Evolutionary conservation across 2,113 vertebrate genomes (phyloP), one percentile per base, ranked within the genome.

Genomic region (Pelecanoides urinatrix): DNA sequence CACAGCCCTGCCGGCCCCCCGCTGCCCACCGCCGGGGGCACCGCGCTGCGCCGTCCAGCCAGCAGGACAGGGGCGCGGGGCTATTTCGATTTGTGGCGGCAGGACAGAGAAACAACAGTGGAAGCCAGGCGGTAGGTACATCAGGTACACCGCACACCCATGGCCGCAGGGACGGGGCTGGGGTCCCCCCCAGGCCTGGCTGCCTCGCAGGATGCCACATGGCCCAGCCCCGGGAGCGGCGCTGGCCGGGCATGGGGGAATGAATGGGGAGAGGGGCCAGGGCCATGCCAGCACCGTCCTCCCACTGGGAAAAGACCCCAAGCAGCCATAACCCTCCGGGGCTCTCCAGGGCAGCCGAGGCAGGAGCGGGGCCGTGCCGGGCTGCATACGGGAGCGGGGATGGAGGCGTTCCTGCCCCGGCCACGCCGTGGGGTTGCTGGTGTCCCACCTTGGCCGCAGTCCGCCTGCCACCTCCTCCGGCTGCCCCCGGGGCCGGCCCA

Each of bases 21-120:
- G 3, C 76, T 47, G 73, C 94, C 83, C 90, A 3, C 87, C 4
- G 90, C 62, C 7, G 0, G 40, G 77, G 67, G 36, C 86, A 40
- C 79, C 47, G 7, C 11, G 1, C 81, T 5, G 1, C 9, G 3
- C 81, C 63, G 23, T 86, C 96, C 96, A 92, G 93, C 96, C 96
- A 86, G 93, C 96, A 84, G 93, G 92, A 96, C 89, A 3, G 73
- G 77, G 74, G 40, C 73, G 9, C 19, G 10, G 94, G 82, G 86
- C 91, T 53, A 7, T 2, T 49, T 30, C 2, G 2, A 38, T 45
- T 70, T 32, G 78, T 1, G n/a, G 78, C 22, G 2, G 73, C 9
- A 10, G 76, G 76, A 80, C 62, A 75, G 44, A 88, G 55, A 72
- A 86, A 86, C 47, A 20, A 32, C 32, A 62, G 59, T 34, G 21